phyloP scores from a whole-genome alignment of 2,888 invertebrate species.

The Micropterix aruncella region DNA sequence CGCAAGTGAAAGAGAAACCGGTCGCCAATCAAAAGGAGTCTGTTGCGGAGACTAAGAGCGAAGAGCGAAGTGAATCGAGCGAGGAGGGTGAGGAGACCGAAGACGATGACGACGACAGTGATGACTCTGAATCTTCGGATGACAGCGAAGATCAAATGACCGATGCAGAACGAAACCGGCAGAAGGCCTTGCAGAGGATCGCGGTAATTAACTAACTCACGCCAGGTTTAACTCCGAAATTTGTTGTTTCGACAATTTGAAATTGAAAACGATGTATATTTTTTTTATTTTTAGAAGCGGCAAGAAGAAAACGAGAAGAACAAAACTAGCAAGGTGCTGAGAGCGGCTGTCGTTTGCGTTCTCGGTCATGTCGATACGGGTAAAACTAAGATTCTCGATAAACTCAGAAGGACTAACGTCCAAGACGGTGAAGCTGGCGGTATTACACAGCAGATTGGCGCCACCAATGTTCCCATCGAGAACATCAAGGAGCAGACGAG shows the following conservation, averaged over 20 bases:
- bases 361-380: slow-evolving; percentile 99
- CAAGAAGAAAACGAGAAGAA: slow-evolving; percentile 34
- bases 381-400: slow-evolving; percentile 98
- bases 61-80: slow-evolving; percentile 12
- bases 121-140: slow-evolving; percentile 33
- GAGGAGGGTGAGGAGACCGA: slow-evolving; percentile 24
- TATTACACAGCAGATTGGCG: slow-evolving; percentile 99
- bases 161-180: slow-evolving; percentile 61
- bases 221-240: no score
- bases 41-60: slow-evolving; percentile 12
- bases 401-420: slow-evolving; percentile 77
- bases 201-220: no score
- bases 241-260: no score
- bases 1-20: slow-evolving; percentile 14
- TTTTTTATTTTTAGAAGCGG: slow-evolving; percentile 25
- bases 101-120: slow-evolving; percentile 32
- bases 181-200: slow-evolving; percentile 59
- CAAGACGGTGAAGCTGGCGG: slow-evolving; percentile 97
- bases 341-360: slow-evolving; percentile 97
- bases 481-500: slow-evolving; percentile 91
- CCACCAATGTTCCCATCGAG: slow-evolving; percentile 95
- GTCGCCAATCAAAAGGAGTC: slow-evolving; percentile 4
- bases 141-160: slow-evolving; percentile 50
- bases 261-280: slow-evolving; percentile 1
- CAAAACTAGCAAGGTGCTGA: slow-evolving; percentile 38